These are phyloP conservation scores for Cyanoramphus novaezelandiae DNA, from an alignment of 2,113 vertebrate species.

Conservation along the genomic window DNA sequence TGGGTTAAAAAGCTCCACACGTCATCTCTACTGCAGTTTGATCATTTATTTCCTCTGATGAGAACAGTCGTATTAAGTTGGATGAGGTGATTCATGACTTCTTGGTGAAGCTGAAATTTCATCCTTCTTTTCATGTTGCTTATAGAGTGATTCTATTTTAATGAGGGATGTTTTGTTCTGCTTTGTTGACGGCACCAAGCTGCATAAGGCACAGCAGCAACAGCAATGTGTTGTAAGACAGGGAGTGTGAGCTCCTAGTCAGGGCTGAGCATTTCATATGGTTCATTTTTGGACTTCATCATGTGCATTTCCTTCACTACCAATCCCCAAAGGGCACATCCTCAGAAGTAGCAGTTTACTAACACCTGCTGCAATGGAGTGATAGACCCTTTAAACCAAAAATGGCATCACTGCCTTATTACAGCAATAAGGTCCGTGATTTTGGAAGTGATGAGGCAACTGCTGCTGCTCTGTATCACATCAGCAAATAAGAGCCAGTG, in stretches of 20 bases:
- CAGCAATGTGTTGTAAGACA: background rate
- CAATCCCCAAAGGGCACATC: accelerated
- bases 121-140: background rate
- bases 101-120: background rate
- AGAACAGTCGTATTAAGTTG: background rate
- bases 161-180: background rate
- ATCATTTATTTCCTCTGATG: background rate
- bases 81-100: background rate
- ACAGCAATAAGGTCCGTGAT: background rate
- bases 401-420: background rate
- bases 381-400: background rate
- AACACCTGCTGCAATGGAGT: accelerated
- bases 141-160: background rate
- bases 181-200: background rate
- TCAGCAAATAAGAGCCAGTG: background rate
- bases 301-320: background rate
- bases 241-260: accelerated
- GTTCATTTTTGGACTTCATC: background rate
- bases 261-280: background rate
- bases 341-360: background rate
- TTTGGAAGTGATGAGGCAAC: background rate
- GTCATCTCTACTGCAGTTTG: background rate
- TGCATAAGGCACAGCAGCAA: background rate
- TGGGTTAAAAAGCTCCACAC: background rate
- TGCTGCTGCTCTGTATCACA: accelerated